phyloP scores from a whole-genome alignment of 2,888 invertebrate species.

The Lagria hirta region DNA sequence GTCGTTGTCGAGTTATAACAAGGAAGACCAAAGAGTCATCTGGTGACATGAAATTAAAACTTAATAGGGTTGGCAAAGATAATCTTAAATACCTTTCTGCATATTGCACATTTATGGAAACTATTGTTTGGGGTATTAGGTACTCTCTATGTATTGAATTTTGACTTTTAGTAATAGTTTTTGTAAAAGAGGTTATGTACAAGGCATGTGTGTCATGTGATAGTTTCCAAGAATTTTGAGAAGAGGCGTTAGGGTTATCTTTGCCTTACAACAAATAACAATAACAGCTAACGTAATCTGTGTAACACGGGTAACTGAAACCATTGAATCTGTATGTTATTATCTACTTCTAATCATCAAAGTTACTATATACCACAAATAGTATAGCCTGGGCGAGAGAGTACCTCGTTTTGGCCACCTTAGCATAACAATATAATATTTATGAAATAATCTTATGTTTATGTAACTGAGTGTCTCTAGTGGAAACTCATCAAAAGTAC shows the following conservation, averaged over 20 bases:
- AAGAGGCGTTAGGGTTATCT: conserved; percentile 31
- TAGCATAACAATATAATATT: conserved; percentile 58
- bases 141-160: neutral
- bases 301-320: conserved; percentile 55
- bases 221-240: conserved; percentile 33
- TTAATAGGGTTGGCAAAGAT: conserved; percentile 47
- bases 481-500: conserved; percentile 47
- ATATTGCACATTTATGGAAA: conserved; percentile 42
- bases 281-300: conserved; percentile 55
- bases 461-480: conserved; percentile 58
- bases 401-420: conserved; percentile 49
- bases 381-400: conserved; percentile 48
- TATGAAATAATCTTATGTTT: conserved; percentile 57
- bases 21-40: conserved; percentile 55
- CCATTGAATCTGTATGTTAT: conserved; percentile 57
- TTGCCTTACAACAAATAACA: conserved; percentile 54
- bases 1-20: conserved; percentile 53
- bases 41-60: conserved; percentile 53
- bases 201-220: conserved; percentile 20
- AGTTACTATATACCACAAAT: conserved; percentile 59
- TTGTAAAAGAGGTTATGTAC: no score
- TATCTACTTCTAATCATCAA: conserved; percentile 57
- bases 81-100: conserved; percentile 24
- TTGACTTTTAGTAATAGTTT: neutral
- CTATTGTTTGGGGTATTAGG: conserved; percentile 1